phyloP scores from a whole-genome alignment of 2,797 vertebrate genomes.

The Chiloscyllium punctatum region DNA sequence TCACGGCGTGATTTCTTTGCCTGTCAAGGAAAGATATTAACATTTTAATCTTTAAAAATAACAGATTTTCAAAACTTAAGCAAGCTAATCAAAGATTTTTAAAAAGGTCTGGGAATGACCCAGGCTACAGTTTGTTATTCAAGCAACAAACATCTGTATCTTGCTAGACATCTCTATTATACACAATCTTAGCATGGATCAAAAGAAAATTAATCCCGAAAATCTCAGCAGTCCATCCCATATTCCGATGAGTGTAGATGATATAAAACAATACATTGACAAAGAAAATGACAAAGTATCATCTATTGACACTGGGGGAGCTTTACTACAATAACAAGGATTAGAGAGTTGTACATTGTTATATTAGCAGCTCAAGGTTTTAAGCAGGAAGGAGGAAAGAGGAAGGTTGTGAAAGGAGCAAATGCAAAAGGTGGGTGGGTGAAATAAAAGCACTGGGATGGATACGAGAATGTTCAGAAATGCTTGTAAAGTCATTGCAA shows the following conservation, averaged over 20 bases:
- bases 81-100: background rate
- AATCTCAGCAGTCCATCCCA: background rate
- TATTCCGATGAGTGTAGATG: background rate
- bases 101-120: background rate
- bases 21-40: conserved; percentile 56
- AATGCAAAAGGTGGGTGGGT: too few relatives aligned
- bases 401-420: background rate
- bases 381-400: background rate
- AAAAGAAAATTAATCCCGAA: background rate
- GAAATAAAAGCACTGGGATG: background rate
- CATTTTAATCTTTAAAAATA: background rate
- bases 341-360: background rate
- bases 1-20: conserved; percentile 82
- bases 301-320: background rate
- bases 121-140: background rate
- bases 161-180: background rate
- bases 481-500: background rate
- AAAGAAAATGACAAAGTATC: background rate
- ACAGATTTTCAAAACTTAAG: background rate
- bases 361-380: background rate
- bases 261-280: background rate
- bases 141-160: background rate
- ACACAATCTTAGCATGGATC: background rate
- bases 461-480: background rate
- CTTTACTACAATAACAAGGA: background rate